A percentile compares a stretch with the other conserved stretches of the same genome.
phyloP scores from a whole-genome alignment of 2,888 invertebrate species.

The Busseola fusca region DNA sequence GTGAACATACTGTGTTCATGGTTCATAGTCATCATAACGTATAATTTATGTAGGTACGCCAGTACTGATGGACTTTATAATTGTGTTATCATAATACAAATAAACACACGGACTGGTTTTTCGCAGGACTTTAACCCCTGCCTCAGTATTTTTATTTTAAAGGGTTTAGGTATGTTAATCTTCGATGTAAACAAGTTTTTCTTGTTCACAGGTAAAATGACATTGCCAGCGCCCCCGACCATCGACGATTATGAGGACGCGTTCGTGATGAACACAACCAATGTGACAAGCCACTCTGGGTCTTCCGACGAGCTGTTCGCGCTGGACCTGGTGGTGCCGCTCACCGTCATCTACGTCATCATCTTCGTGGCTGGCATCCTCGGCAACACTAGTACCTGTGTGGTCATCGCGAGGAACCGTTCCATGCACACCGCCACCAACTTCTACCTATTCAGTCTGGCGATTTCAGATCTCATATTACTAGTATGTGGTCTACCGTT shows the following conservation, averaged over 20 bases:
- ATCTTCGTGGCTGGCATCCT: constrained; percentile 93
- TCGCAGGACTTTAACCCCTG: constrained; percentile 32
- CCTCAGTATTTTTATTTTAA: constrained; percentile 37
- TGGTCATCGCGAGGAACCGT: constrained; percentile 93
- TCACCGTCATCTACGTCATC: constrained; percentile 91
- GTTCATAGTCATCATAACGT: constrained; percentile 21
- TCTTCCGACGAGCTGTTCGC: constrained; percentile 84
- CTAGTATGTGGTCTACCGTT: constrained; percentile 93
- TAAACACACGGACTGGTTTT: constrained; percentile 33
- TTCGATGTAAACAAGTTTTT: constrained; percentile 49
- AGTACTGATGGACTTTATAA: constrained; percentile 11
- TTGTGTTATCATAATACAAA: constrained; percentile 21
- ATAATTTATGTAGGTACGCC: constrained; percentile 17
- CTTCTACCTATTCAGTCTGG: constrained; percentile 94
- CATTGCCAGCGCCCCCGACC: constrained; percentile 60
- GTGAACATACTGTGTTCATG: constrained; percentile 20
- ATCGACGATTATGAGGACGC: constrained; percentile 74
- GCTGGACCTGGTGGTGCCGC: constrained; percentile 90
- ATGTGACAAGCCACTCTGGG: constrained; percentile 68
- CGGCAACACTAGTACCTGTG: constrained; percentile 94
- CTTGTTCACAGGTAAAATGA: constrained; percentile 75
- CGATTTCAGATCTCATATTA: constrained; percentile 93
- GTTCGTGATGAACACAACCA: constrained; percentile 73
- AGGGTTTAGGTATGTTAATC: constrained; percentile 13
- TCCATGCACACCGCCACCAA: constrained; percentile 96